A percentile compares a stretch with the other conserved stretches of the same genome.
phyloP scores from a whole-genome alignment of 2,797 vertebrate species.

The Sebastes kiyomatsui region DNA sequence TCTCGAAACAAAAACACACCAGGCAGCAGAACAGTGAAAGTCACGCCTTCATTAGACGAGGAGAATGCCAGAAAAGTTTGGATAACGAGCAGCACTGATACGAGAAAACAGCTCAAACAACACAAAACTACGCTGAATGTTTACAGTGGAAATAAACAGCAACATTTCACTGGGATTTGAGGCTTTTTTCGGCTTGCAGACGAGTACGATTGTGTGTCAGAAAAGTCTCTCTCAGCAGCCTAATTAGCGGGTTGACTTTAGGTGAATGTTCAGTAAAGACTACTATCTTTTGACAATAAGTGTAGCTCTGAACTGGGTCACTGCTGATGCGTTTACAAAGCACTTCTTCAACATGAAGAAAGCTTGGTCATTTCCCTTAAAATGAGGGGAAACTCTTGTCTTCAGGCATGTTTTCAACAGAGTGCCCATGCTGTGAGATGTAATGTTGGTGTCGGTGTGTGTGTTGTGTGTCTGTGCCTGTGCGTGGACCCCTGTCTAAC shows the following conservation, averaged over 20 bases:
- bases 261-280: constrained; percentile 36
- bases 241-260: constrained; percentile 44
- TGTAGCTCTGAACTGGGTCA: constrained; percentile 45
- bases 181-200: neutral
- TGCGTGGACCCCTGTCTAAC: constrained; percentile 22
- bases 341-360: constrained; percentile 18
- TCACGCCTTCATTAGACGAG: constrained; percentile 12
- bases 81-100: constrained; percentile 29
- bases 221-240: constrained; percentile 9
- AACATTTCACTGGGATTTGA: constrained; percentile 22
- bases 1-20: constrained; percentile 58
- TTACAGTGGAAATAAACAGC: constrained; percentile 24
- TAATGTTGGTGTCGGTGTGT: neutral
- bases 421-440: neutral
- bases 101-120: constrained; percentile 17
- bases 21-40: constrained; percentile 10
- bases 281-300: constrained; percentile 1
- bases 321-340: constrained; percentile 40
- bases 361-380: constrained; percentile 35
- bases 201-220: neutral
- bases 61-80: constrained; percentile 31
- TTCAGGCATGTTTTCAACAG: constrained; percentile 30
- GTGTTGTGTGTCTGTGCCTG: neutral
- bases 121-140: constrained; percentile 14
- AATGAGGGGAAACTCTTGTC: constrained; percentile 44